phyloP scores from a whole-genome alignment of 2,113 vertebrate species.

The Patagioenas fasciata region DNA sequence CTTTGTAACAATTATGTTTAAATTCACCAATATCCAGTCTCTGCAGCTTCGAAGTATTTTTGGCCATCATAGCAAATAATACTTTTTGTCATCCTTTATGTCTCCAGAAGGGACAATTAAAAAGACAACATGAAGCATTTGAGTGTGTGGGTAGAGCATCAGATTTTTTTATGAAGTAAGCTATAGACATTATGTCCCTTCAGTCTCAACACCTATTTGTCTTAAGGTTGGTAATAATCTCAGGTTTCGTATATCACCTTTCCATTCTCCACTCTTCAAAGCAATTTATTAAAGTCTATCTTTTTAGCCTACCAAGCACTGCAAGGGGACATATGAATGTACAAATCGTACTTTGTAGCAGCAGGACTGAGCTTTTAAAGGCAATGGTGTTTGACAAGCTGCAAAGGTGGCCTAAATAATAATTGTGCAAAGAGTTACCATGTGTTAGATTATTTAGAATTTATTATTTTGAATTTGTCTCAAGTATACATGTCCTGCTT shows the following conservation, averaged over 20 bases:
- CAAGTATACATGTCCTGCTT: not conserved
- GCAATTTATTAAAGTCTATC: not conserved
- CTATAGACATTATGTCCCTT: not conserved
- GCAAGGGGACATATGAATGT: not conserved
- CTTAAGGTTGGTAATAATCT: not conserved
- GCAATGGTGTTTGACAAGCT: slow-evolving; percentile 13
- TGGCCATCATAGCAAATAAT: not conserved
- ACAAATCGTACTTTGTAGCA: not conserved
- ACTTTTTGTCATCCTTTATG: not conserved
- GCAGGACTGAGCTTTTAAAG: slow-evolving; percentile 30
- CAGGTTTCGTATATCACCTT: not conserved
- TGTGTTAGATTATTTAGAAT: not conserved
- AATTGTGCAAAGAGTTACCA: not conserved
- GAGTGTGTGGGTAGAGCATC: not conserved
- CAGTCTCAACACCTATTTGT: not conserved
- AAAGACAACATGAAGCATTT: not conserved
- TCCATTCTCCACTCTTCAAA: slow-evolving; percentile 5
- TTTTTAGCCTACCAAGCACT: slow-evolving; percentile 15
- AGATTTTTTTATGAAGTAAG: not conserved
- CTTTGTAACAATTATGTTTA: not conserved
- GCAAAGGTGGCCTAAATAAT: slow-evolving; percentile 14
- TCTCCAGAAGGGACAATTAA: not conserved
- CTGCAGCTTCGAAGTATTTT: not conserved
- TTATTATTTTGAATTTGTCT: slow-evolving; percentile 18
- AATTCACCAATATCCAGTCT: not conserved